Base-by-base conservation (phyloP, 2,113 vertebrate genomes). In the Malurus elegans region DNA sequence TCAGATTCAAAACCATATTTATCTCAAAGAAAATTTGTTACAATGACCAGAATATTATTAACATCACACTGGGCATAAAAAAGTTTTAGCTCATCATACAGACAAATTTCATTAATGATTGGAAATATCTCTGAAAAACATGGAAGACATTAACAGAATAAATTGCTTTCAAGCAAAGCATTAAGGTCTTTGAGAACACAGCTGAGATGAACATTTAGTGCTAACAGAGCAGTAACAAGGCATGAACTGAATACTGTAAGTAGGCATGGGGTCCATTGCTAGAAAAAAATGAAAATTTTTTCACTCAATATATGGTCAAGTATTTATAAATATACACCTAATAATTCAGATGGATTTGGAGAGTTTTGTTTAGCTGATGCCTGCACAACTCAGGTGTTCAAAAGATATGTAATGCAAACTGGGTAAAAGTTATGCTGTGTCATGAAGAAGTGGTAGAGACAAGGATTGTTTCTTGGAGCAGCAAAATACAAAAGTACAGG, bases 61-160 rank as follows among this genome's bases (percentile, higher is more conserved):
- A 29, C 53, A 58, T 60, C 51, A 74, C 20, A 38, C 12, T 61
- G 18, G 29, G 84, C 54, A 83, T 78, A 38, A 67, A 81, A 81
- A 47, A 34, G 19, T 28, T 80, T 91, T 82, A 58, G 38, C 29
- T 90, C 50, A 70, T 78, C 31, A 89, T 86, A 81, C 58, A 78
- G 53, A 58, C 23, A 94, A 80, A 88, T 48, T 88, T 93, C 40
- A 78, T 65, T 88, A 93, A 93, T 62, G 53, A 88, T 69, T 42
- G n/a, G 38, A 93, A 50, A 56, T 32, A 18, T 69, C 42, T 88
- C 71, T 64, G 40, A 67, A 83, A 96, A 92, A 3, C 40, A 83
- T 44, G 13, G 19, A 65, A 95, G 70, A n/a, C 9, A 70, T 42
- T 53, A 26, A 36, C 6, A 42, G n/a, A 85, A 83, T 79, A 42